Conservation (phyloP, 2,113 vertebrate species). For the Tragulus kanchil region DNA sequence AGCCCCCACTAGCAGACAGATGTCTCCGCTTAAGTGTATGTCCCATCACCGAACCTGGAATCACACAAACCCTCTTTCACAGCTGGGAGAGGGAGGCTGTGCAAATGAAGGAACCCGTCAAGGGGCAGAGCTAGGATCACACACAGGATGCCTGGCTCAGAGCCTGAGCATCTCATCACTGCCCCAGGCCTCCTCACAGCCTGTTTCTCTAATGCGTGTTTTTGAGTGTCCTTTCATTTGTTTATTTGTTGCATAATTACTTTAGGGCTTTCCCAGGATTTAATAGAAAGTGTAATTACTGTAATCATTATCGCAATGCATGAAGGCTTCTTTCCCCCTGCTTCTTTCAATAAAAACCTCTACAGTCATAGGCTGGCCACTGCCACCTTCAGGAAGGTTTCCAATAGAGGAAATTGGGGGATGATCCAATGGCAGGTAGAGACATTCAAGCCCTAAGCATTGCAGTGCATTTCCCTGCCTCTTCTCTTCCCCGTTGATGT, state of each 20-base stretch:
- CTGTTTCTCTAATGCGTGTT: neutral
- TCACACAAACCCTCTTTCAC: neutral
- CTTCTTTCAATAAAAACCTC: neutral
- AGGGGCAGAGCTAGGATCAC: neutral
- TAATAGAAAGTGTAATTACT: conserved; percentile 54
- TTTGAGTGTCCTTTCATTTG: neutral
- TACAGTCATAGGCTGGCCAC: neutral
- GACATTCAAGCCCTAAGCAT: neutral
- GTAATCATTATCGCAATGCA: neutral
- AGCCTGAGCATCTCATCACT: accelerated
- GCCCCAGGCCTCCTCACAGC: neutral
- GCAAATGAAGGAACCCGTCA: neutral
- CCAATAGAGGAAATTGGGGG: neutral
- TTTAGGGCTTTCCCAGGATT: conserved; percentile 41
- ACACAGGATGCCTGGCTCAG: neutral
- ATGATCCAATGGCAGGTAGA: neutral
- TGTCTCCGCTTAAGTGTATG: no score
- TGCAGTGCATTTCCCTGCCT: neutral
- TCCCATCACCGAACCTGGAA: no score
- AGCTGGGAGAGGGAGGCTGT: neutral
- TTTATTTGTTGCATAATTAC: conserved; percentile 56
- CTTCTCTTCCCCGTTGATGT: neutral
- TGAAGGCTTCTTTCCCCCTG: neutral
- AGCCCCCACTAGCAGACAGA: no score
- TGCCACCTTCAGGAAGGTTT: neutral